phyloP scores from a whole-genome alignment of 92 coral and sea anemone species.

The Virgularia gustaviana region DNA sequence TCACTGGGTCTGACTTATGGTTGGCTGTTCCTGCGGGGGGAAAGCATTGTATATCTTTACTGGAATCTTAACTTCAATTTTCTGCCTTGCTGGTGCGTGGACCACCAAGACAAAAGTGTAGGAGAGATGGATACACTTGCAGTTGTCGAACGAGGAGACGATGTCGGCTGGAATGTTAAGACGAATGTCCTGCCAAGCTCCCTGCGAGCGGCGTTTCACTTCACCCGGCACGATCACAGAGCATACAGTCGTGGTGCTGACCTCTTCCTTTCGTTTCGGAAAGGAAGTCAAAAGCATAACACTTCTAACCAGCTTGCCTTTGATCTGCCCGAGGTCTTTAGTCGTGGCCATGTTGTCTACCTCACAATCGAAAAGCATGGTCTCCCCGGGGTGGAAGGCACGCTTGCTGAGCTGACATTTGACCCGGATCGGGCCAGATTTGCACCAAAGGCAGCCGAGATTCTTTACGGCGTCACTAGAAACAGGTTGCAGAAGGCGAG shows the following conservation, averaged over 20 bases:
- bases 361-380: background rate
- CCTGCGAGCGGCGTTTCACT: background rate
- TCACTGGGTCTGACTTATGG: too few relatives aligned
- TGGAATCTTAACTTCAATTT: too few relatives aligned
- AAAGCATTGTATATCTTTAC: too few relatives aligned
- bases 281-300: background rate
- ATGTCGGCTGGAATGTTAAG: background rate
- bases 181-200: background rate
- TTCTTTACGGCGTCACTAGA: background rate
- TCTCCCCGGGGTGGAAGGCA: constrained; percentile 3
- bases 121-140: constrained; percentile 1
- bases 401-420: background rate
- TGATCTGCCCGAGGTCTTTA: background rate
- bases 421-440: background rate
- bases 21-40: too few relatives aligned
- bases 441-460: background rate
- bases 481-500: background rate
- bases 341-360: background rate
- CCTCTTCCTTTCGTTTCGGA: background rate
- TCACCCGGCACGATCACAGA: background rate
- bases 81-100: too few relatives aligned
- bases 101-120: background rate
- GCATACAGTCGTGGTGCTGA: background rate
- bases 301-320: background rate
- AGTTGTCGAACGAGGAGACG: background rate